Evolutionary conservation across 2,888 invertebrate species (phyloP), one percentile per base, ranked within the genome.

Genomic region (Chironomus riparius): DNA sequence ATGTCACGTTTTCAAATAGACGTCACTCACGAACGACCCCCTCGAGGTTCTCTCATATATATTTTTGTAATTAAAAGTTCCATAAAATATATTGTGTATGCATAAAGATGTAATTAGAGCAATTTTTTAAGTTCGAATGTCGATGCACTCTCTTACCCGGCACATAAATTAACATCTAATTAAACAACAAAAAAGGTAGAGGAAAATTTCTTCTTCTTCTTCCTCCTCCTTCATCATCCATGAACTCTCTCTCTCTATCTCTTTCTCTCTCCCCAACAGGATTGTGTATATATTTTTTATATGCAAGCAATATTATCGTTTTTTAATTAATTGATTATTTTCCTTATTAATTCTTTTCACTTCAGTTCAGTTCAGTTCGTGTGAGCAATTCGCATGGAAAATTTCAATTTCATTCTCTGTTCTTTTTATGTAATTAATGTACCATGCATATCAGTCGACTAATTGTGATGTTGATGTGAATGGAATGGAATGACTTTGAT

Each of bases 91-190:
- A 10, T 38, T 38, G 38, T 38, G 10, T 38, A 13, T 24, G 65
- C 13, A 18, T 22, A 65, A 65, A 65, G 12, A 65, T 22, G 65
- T 65, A 65, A 65, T 65, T 65, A 65, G 65, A 65, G 65, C 65
- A 65, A 65, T 24, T 65, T 62, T 62, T 62, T 18, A 56, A 24
- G 65, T 21, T 65, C 65, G 65, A 22, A 38, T 24, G 24, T 13
- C 65, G 21, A 13, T 56, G 56, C 56, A 50, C 15, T 15, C 56
- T 56, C 65, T 65, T 65, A 65, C 65, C 65, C 65, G 12, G 65
- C 24, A 22, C 65, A 65, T 65, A 65, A 65, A 65, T 65, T 65
- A 65, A 65, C 65, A 22, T 65, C 65, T 65, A 65, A 65, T 65
- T 65, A 24, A 12, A 13, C 18, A 21, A 21, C 18, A 21, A 6